A percentile compares a stretch with the other conserved stretches of the same genome.
These are phyloP conservation scores for Operophtera brumata DNA, from an alignment of 2,888 invertebrate genomes.

Conservation along the genomic window DNA sequence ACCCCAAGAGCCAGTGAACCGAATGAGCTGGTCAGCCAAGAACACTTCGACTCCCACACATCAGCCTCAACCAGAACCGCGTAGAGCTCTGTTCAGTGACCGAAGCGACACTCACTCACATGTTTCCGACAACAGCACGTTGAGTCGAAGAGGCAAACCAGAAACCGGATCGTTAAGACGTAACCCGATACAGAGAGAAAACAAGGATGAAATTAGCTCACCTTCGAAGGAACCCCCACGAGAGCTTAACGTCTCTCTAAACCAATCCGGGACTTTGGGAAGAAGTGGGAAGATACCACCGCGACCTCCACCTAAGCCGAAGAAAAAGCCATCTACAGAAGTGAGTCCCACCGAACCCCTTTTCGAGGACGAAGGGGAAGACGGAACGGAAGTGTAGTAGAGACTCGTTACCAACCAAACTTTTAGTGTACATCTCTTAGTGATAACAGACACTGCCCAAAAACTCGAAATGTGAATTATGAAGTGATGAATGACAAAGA, in stretches of 20 bases:
- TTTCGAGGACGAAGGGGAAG: constrained; percentile 93
- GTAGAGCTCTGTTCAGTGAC: constrained; percentile 65
- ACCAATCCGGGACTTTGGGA: constrained; percentile 72
- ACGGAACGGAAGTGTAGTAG: constrained; percentile 92
- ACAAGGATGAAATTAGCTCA: constrained; percentile 58
- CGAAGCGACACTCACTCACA: constrained; percentile 63
- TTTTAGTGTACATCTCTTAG: constrained; percentile 54
- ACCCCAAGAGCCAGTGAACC: constrained; percentile 74
- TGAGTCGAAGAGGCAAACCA: constrained; percentile 76
- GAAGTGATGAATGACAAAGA: constrained; percentile 50
- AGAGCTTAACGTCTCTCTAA: constrained; percentile 57
- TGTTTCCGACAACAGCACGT: constrained; percentile 61
- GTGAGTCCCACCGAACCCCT: constrained; percentile 84
- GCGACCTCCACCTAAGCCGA: constrained; percentile 90
- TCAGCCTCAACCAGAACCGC: constrained; percentile 62
- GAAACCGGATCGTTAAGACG: constrained; percentile 74
- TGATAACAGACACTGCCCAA: constrained; percentile 30
- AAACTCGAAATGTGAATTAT: constrained; percentile 26
- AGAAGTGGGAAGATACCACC: constrained; percentile 87
- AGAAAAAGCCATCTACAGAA: constrained; percentile 85
- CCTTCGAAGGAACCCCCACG: constrained; percentile 66
- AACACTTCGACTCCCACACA: constrained; percentile 63
- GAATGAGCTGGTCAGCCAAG: constrained; percentile 78
- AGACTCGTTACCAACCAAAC: constrained; percentile 58
- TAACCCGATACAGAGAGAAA: constrained; percentile 54